These are phyloP conservation scores for Forpus xanthops DNA, from an alignment of 2,797 vertebrate species.

Conservation along the genomic window DNA sequence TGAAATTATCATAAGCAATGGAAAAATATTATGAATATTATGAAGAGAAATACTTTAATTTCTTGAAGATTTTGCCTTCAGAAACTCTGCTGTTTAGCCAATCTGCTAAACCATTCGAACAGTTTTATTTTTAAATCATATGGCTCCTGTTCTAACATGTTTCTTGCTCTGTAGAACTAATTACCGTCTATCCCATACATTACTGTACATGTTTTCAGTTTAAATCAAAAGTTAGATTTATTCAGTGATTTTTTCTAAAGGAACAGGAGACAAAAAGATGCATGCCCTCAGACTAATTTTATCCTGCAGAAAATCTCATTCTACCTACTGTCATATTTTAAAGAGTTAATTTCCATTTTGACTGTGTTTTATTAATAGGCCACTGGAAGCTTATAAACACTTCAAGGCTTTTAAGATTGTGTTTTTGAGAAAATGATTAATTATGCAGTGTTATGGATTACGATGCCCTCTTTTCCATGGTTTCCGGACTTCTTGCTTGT, in stretches of 20 bases:
- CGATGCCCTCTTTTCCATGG: slow-evolving; percentile 59
- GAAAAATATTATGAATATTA: slow-evolving; percentile 39
- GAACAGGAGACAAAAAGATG: neutral
- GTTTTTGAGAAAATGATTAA: slow-evolving; percentile 67
- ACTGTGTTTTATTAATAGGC: slow-evolving; percentile 57
- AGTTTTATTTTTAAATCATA: slow-evolving; percentile 18
- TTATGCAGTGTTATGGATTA: slow-evolving; percentile 70
- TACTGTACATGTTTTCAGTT: neutral
- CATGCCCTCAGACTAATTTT: neutral
- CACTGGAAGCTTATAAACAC: slow-evolving; percentile 61
- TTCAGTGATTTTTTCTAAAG: slow-evolving; percentile 5
- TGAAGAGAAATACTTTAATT: slow-evolving; percentile 26
- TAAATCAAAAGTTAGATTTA: slow-evolving; percentile 19
- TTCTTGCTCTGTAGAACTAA: neutral
- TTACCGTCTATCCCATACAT: neutral
- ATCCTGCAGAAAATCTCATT: neutral
- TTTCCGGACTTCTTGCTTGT: slow-evolving; percentile 52
- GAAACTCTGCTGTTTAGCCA: neutral
- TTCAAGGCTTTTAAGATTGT: slow-evolving; percentile 48
- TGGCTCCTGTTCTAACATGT: neutral
- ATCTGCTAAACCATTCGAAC: neutral
- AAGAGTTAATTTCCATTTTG: slow-evolving; percentile 63
- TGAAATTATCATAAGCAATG: neutral
- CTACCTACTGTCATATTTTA: neutral
- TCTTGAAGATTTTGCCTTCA: slow-evolving; percentile 8